phyloP scores from a whole-genome alignment of 2,797 vertebrate species.

The Malacoraja senta region DNA sequence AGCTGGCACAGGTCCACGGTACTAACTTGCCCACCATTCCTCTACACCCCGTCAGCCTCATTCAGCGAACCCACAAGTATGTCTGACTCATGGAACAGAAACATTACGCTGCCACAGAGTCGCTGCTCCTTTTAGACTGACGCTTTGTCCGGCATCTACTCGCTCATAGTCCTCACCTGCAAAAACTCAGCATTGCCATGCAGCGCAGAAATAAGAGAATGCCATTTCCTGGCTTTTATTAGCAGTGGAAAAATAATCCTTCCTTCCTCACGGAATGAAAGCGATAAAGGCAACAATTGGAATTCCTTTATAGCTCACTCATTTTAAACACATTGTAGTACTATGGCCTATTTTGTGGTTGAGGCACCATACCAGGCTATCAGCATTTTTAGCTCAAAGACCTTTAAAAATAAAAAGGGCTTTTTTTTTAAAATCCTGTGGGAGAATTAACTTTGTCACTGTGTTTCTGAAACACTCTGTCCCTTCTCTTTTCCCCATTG shows the following conservation, averaged over 20 bases:
- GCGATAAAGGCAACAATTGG: background rate
- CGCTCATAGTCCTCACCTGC: background rate
- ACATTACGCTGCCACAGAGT: background rate
- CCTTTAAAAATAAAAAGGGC: no score
- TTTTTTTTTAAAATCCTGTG: no score
- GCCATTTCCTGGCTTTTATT: background rate
- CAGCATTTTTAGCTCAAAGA: no score
- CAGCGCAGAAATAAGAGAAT: background rate
- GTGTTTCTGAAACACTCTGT: no score
- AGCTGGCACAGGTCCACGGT: background rate
- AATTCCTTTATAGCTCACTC: background rate
- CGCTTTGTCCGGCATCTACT: background rate
- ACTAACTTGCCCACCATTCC: constrained; percentile 1
- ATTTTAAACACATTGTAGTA: no score
- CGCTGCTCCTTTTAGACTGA: background rate
- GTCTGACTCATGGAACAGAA: background rate
- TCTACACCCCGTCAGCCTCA: background rate
- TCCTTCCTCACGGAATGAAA: background rate
- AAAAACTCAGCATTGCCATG: background rate
- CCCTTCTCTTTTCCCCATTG: no score
- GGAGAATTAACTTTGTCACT: no score
- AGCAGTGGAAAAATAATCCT: background rate
- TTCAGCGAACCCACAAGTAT: background rate
- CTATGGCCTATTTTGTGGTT: no score
- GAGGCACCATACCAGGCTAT: background rate